A percentile compares a stretch with the other conserved stretches of the same genome.
Evolutionary conservation across 2,888 invertebrate genomes (phyloP).

Genomic region (Agrochola lychnidis): DNA sequence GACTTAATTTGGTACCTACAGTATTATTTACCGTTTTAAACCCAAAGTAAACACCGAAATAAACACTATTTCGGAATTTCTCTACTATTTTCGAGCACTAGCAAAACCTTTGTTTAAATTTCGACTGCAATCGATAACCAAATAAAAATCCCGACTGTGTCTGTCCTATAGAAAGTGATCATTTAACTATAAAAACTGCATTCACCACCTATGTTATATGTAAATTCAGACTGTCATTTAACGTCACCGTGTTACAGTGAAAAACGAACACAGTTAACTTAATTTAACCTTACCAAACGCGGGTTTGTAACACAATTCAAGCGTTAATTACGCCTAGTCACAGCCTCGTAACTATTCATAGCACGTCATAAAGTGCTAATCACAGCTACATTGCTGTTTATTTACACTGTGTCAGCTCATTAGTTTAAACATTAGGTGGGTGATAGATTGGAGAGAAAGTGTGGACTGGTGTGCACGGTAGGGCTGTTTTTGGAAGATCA

Average conservation of each 20-base stretch:
- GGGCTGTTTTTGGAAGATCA: not conserved
- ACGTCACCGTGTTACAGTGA: not conserved
- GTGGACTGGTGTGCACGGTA: not conserved
- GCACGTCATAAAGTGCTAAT: slow-evolving; percentile 62
- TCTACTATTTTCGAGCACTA: too few species aligned
- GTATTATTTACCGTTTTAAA: not conserved
- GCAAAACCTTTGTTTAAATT: too few species aligned
- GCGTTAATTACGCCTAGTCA: slow-evolving; percentile 58
- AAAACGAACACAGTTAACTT: slow-evolving; percentile 14
- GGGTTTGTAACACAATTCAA: slow-evolving; percentile 38
- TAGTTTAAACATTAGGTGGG: slow-evolving; percentile 45
- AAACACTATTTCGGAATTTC: not conserved
- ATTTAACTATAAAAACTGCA: not conserved
- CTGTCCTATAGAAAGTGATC: not conserved
- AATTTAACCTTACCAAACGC: slow-evolving; percentile 23
- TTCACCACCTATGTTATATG: not conserved
- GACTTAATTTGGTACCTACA: not conserved
- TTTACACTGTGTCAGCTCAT: slow-evolving; percentile 56
- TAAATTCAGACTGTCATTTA: not conserved
- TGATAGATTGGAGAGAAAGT: slow-evolving; percentile 19
- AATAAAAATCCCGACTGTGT: not conserved
- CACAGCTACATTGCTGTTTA: slow-evolving; percentile 52
- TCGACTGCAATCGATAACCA: not conserved
- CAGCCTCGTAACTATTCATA: slow-evolving; percentile 56
- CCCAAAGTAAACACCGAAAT: too few species aligned